These are phyloP conservation scores for Apodemus speciosus DNA, from an alignment of 2,113 vertebrate genomes.

Conservation along the genomic window DNA sequence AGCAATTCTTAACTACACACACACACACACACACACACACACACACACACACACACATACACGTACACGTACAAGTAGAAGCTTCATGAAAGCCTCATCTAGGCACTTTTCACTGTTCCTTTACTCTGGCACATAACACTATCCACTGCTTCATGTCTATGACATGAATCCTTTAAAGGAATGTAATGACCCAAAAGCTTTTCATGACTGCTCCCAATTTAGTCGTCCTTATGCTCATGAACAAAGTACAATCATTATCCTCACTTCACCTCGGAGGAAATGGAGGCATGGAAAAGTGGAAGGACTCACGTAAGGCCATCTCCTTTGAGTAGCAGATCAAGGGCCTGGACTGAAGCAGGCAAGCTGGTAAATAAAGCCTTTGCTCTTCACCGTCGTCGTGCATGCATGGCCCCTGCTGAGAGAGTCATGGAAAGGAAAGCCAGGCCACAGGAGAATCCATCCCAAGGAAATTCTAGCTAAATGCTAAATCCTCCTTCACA, in stretches of 20 bases:
- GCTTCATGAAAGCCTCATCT: neutral
- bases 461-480: neutral
- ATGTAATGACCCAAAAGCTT: neutral
- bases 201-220: neutral
- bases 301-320: neutral
- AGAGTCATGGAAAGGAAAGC: neutral
- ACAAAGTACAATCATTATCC: neutral
- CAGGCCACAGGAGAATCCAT: neutral
- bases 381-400: neutral
- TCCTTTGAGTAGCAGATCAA: neutral
- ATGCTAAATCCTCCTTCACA: neutral
- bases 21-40: neutral
- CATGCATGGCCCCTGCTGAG: neutral
- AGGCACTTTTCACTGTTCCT: neutral
- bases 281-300: constrained; percentile 10
- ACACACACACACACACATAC: neutral
- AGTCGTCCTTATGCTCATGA: neutral
- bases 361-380: neutral
- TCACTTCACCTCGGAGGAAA: neutral
- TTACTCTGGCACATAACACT: neutral
- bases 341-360: neutral
- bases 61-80: neutral
- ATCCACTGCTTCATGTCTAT: neutral
- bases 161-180: constrained; percentile 6
- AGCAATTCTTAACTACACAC: neutral